These are phyloP conservation scores for Andrena haemorrhoa DNA, from an alignment of 2,888 invertebrate genomes.

Conservation along the genomic window DNA sequence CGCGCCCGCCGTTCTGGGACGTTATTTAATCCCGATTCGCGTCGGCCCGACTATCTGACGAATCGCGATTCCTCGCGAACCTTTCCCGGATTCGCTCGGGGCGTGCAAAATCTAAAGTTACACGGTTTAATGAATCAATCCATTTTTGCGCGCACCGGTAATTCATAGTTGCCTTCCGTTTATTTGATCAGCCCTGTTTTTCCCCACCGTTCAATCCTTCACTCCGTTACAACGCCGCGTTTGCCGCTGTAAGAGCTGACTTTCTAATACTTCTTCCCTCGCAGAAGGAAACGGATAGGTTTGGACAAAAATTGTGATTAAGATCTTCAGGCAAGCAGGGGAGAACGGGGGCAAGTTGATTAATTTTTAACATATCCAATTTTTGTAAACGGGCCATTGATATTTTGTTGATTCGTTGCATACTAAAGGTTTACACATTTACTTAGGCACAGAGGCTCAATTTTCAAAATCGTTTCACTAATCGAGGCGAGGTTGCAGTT, in stretches of 20 bases:
- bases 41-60: conserved; percentile 11
- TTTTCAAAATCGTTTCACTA: no score
- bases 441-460: no score
- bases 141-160: conserved; percentile 20
- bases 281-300: not conserved
- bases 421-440: no score
- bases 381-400: no score
- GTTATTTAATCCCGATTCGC: conserved; percentile 57
- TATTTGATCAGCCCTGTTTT: conserved; percentile 6
- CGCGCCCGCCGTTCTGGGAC: not conserved
- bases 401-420: no score
- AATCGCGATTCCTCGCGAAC: conserved; percentile 22
- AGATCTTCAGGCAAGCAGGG: no score
- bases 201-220: not conserved
- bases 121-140: not conserved
- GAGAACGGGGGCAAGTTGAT: no score
- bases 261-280: conserved; percentile 29
- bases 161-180: not conserved
- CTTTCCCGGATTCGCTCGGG: not conserved
- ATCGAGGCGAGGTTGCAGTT: no score
- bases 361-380: no score
- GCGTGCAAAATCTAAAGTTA: not conserved
- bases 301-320: no score
- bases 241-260: not conserved
- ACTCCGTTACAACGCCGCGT: not conserved